Evolutionary conservation across 2,113 vertebrate genomes (phyloP), one percentile per base, ranked within the genome.

Genomic region (Phoxinus phoxinus): DNA sequence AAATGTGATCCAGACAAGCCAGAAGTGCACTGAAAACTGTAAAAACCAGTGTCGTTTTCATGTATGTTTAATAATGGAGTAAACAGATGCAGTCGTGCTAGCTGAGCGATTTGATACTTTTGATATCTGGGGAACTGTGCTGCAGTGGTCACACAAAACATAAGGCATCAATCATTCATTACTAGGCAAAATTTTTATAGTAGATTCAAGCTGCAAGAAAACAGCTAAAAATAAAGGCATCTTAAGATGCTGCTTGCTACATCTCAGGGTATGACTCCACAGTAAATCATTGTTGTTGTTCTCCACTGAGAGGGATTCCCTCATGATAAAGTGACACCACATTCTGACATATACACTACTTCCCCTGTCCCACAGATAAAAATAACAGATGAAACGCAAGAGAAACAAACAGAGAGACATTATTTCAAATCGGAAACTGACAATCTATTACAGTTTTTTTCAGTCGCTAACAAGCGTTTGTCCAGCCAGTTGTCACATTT

Each of bases 201-300:
- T 58, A 25, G 0, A 58, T 58, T 58, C 32, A 37, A 58, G 19
- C 44, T 3, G 44, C 25, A 53, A 82, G 19, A 83, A 25, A 76
- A 53, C 44, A 32, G 25, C 27, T 67, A 51, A 81, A 81, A 81
- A 80, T 61, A 63, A 30, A 81, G 15, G 21, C 23, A 59, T 79
- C 76, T 27, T 48, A 53, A 13, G 48, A 37, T 27, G 59, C 78
- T 25, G 13, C 59, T 71, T 17, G 32, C 67, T 27, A 21, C 48
- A 83, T 56, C 41, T 73, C 44, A 51, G 80, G n/a, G 15, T 56
- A 69, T 71, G 63, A 56, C 78, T 71, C 46, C 44, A 37, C 63
- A 71, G 46, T 83, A 72, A 72, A 83, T 72, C 67, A 83, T 72
- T 73, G 61, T 65, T 81, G 48, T 53, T 35, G 81, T 83, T 83